Conservation (phyloP, 2,888 invertebrate genomes). For the Tipula vernalis region DNA sequence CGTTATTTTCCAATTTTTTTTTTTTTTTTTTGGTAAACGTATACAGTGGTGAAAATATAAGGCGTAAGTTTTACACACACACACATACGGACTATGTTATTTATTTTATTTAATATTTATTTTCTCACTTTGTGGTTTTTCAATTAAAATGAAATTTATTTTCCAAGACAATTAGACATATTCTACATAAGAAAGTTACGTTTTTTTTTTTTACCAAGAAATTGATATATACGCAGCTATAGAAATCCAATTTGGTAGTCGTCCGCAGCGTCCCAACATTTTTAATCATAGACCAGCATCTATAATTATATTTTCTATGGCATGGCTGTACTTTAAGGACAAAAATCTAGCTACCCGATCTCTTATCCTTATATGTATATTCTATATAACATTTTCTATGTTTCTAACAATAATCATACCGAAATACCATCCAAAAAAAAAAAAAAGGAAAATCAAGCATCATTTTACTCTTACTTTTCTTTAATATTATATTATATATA, state of each 20-base stretch:
- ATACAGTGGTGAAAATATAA: background rate
- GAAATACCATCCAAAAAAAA: background rate
- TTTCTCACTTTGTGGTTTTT: constrained; percentile 4
- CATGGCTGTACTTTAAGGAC: background rate
- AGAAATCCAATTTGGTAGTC: background rate
- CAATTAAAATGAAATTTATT: background rate
- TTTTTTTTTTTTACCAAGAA: background rate
- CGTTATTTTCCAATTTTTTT: background rate
- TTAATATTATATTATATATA: background rate
- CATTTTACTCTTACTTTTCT: constrained; percentile 6
- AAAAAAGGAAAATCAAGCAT: background rate
- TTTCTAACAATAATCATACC: background rate
- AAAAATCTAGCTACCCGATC: background rate
- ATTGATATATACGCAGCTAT: background rate
- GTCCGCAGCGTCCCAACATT: background rate
- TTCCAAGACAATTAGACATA: background rate
- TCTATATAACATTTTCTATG: background rate
- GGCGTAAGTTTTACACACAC: background rate
- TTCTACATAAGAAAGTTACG: no score
- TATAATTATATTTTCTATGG: background rate
- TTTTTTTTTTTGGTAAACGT: background rate
- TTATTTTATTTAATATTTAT: background rate
- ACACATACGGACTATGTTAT: background rate
- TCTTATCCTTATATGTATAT: background rate
- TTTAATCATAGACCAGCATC: background rate